Conservation (phyloP, 2,797 vertebrate genomes). For the Labeo calbasu region DNA sequence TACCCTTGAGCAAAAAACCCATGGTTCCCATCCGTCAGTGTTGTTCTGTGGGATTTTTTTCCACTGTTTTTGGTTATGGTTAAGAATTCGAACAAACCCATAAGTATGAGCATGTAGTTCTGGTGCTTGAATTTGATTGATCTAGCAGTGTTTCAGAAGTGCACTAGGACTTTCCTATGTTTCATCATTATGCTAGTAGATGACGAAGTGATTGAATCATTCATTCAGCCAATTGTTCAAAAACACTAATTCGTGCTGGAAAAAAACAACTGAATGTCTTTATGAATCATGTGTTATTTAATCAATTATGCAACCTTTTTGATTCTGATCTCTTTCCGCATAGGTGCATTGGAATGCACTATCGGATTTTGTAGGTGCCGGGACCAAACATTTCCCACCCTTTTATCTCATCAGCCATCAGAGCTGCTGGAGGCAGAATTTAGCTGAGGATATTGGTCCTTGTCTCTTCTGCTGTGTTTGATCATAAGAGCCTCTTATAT, state of each 20-base stretch:
- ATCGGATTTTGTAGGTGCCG: not conserved
- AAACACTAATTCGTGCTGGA: not conserved
- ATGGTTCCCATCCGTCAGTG: not conserved
- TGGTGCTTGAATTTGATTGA: not conserved
- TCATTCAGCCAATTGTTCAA: not conserved
- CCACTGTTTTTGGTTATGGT: not conserved
- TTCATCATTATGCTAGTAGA: not conserved
- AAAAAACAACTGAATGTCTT: not conserved
- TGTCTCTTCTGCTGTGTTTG: conserved; percentile 8
- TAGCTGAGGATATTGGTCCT: not conserved
- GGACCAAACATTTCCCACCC: not conserved
- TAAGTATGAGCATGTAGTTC: conserved; percentile 6
- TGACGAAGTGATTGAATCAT: not conserved
- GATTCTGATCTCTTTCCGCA: not conserved
- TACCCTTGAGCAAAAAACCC: conserved; percentile 6
- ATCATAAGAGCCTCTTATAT: not conserved
- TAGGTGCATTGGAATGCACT: conserved; percentile 1
- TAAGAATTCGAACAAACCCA: not conserved
- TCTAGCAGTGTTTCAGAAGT: not conserved
- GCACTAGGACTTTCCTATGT: not conserved
- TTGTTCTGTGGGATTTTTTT: not conserved
- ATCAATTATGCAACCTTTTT: not conserved
- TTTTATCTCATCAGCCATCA: conserved; percentile 8
- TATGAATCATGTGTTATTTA: not conserved
- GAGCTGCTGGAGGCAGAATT: conserved; percentile 16